phyloP scores from a whole-genome alignment of 1,140 invertebrate genomes.

The Calliphora vicina region DNA sequence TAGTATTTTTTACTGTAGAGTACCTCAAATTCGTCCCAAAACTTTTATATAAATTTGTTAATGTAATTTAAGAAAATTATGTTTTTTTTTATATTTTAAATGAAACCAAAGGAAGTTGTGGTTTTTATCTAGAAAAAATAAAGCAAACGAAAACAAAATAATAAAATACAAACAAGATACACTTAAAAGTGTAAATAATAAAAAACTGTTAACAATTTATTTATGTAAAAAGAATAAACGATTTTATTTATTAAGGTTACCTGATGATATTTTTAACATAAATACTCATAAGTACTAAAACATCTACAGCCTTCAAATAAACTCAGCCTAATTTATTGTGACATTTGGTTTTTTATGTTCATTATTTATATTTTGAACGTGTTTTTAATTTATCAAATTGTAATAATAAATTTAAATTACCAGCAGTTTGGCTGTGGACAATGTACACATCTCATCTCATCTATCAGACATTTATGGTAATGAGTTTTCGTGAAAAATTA shows the following conservation, averaged over 20 bases:
- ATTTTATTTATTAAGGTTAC: neutral
- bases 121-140: neutral
- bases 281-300: too few relatives aligned
- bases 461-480: too few relatives aligned
- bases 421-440: too few relatives aligned
- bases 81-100: neutral
- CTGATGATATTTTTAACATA: too few relatives aligned
- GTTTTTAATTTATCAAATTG: neutral
- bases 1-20: too few relatives aligned
- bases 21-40: too few relatives aligned
- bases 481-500: too few relatives aligned
- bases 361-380: neutral
- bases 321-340: neutral
- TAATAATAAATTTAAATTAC: neutral
- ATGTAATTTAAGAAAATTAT: neutral
- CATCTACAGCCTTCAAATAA: neutral
- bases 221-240: neutral
- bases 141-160: neutral
- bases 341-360: neutral
- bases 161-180: neutral
- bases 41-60: too few relatives aligned
- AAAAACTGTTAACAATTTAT: neutral
- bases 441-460: too few relatives aligned
- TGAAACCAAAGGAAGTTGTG: neutral
- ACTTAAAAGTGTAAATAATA: neutral